phyloP scores from a whole-genome alignment of 2,113 vertebrate genomes.

The Cavia porcellus region DNA sequence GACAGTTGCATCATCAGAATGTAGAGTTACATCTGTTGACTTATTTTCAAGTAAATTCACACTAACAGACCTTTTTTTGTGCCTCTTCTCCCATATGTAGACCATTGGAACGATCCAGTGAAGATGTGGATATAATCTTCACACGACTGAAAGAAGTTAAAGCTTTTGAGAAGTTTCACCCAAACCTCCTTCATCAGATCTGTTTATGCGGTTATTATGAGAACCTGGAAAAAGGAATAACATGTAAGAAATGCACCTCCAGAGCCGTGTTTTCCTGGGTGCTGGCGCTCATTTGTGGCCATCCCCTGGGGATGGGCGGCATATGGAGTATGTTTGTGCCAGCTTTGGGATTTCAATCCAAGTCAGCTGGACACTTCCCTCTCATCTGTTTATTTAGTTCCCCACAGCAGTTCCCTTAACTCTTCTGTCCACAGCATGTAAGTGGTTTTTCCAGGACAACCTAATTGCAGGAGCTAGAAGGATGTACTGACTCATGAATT shows the following conservation, averaged over 20 bases:
- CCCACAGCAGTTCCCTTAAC: not conserved
- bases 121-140: constrained; percentile 98
- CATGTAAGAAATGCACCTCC: constrained; percentile 89
- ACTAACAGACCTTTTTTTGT: constrained; percentile 14
- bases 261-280: not conserved
- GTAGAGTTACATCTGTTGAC: not conserved
- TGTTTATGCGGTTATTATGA: constrained; percentile 97
- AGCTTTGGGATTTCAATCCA: not conserved
- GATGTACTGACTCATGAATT: not conserved
- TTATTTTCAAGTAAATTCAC: not conserved
- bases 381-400: not conserved
- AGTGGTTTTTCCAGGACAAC: not conserved
- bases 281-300: not conserved
- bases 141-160: constrained; percentile 95
- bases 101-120: constrained; percentile 95
- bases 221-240: constrained; percentile 97
- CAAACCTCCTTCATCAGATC: constrained; percentile 96
- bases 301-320: not conserved
- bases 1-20: not conserved
- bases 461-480: not conserved
- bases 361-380: not conserved
- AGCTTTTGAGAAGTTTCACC: constrained; percentile 97
- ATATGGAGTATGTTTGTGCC: not conserved
- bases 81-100: constrained; percentile 85
- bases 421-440: not conserved